These are phyloP conservation scores for Eupithecia tripunctaria DNA, from an alignment of 2,888 invertebrate species.

Conservation along the genomic window DNA sequence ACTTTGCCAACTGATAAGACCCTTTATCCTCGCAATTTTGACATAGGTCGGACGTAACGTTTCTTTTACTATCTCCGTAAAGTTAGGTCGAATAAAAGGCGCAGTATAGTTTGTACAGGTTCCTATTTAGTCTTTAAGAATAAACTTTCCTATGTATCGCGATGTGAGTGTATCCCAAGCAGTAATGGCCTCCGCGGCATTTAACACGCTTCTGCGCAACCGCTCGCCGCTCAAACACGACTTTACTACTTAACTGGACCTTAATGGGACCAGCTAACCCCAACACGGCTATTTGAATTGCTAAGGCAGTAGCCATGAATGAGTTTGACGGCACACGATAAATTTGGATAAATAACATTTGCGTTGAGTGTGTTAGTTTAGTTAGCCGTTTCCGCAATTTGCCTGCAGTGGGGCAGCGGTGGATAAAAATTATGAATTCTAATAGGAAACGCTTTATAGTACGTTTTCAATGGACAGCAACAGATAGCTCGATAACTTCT, in stretches of 20 bases:
- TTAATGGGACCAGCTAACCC: conserved; percentile 20
- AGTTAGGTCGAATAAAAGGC: background rate
- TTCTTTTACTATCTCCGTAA: conserved; percentile 2
- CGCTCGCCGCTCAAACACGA: conserved; percentile 26
- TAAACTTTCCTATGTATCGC: background rate
- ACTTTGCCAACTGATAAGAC: conserved; percentile 5
- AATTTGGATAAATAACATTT: background rate
- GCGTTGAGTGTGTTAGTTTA: conserved; percentile 8
- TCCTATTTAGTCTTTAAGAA: background rate
- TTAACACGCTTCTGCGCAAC: conserved; percentile 29
- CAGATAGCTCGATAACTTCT: too few species aligned
- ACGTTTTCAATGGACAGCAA: too few species aligned
- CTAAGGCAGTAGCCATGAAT: background rate
- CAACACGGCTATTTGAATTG: conserved; percentile 12
- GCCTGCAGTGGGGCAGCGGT: background rate
- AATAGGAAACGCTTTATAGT: background rate
- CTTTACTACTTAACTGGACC: conserved; percentile 20
- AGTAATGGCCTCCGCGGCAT: conserved; percentile 30
- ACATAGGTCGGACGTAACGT: conserved; percentile 6
- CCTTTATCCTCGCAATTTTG: conserved; percentile 12
- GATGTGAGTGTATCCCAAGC: conserved; percentile 28
- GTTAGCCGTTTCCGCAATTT: background rate
- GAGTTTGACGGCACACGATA: conserved; percentile 7
- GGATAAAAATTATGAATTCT: background rate
- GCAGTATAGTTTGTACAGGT: background rate